Percentiles rank a stretch among this genome's conserved stretches.
phyloP scores from a whole-genome alignment of 1,140 invertebrate genomes.

The Chlorops oryzae region DNA sequence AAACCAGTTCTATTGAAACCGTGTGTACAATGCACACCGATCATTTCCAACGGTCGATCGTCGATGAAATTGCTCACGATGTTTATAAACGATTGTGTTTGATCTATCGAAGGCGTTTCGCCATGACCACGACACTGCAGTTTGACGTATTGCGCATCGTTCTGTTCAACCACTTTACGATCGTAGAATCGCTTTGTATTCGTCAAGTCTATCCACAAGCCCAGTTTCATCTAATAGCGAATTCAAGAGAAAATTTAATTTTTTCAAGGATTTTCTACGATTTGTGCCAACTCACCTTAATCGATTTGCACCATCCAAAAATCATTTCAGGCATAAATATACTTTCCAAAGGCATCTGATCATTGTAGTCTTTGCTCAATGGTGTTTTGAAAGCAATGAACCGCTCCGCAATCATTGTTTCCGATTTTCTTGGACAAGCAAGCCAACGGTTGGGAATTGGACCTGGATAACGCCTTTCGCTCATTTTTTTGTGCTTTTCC shows the following conservation, averaged over 20 bases:
- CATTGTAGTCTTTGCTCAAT: constrained; percentile 68
- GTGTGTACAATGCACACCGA: constrained; percentile 97
- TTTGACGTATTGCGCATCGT: constrained; percentile 77
- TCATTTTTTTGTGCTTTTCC: too few species aligned
- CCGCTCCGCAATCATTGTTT: constrained; percentile 66
- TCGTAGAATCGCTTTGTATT: constrained; percentile 93
- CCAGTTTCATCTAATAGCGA: constrained; percentile 66
- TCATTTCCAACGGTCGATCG: constrained; percentile 71
- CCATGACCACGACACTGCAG: constrained; percentile 80
- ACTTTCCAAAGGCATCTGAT: constrained; percentile 70
- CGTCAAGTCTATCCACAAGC: constrained; percentile 94
- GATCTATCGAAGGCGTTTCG: constrained; percentile 69
- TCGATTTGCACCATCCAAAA: constrained; percentile 62
- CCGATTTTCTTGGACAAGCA: constrained; percentile 81
- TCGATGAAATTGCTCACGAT: constrained; percentile 72
- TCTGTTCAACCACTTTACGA: constrained; percentile 65
- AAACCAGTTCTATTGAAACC: constrained; percentile 98
- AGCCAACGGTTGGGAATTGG: constrained; percentile 84
- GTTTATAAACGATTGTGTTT: constrained; percentile 71
- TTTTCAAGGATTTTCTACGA: too few species aligned
- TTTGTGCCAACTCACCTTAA: constrained; percentile 58
- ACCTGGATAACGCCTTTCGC: constrained; percentile 55
- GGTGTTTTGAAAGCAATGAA: constrained; percentile 94
- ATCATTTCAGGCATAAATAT: constrained; percentile 82
- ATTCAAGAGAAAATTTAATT: background rate